Percentiles rank a stretch among this genome's conserved stretches.
phyloP scores from a whole-genome alignment of 2,797 vertebrate species.

The Macroramphosus scolopax region DNA sequence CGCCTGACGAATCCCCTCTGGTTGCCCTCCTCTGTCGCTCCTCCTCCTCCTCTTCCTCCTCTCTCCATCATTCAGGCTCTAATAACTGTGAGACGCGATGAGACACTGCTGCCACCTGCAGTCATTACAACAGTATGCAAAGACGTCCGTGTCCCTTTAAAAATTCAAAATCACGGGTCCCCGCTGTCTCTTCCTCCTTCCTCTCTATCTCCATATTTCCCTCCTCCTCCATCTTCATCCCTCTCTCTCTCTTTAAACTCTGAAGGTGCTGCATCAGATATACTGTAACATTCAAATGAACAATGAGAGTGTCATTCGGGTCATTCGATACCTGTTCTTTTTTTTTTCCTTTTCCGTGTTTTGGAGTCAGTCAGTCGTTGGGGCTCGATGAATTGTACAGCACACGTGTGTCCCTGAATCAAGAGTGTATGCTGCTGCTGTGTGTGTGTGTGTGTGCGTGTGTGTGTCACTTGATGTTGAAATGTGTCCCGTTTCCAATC shows the following conservation, averaged over 20 bases:
- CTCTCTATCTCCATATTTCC: too few relatives aligned
- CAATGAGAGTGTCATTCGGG: slow-evolving; percentile 39
- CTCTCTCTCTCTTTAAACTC: slow-evolving; percentile 56
- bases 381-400: slow-evolving; percentile 58
- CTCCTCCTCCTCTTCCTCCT: slow-evolving; percentile 8
- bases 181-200: background rate
- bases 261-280: slow-evolving; percentile 78
- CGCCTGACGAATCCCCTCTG: too few relatives aligned
- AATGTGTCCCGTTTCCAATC: slow-evolving; percentile 36
- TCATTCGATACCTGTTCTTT: slow-evolving; percentile 28
- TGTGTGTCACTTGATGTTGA: slow-evolving; percentile 29
- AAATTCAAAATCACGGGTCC: slow-evolving; percentile 37
- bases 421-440: slow-evolving; percentile 8
- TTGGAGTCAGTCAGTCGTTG: slow-evolving; percentile 42
- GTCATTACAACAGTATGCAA: slow-evolving; percentile 65
- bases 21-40: slow-evolving; percentile 30
- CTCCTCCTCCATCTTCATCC: background rate
- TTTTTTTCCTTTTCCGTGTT: slow-evolving; percentile 28
- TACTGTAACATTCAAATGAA: slow-evolving; percentile 69
- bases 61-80: slow-evolving; percentile 31
- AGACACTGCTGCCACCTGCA: slow-evolving; percentile 21
- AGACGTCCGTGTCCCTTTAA: slow-evolving; percentile 64
- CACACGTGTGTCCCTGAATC: slow-evolving; percentile 55
- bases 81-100: slow-evolving; percentile 29
- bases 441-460: slow-evolving; percentile 9